These are phyloP conservation scores for Anser brachyrhynchus DNA, from an alignment of 2,113 vertebrate species.

Conservation along the genomic window DNA sequence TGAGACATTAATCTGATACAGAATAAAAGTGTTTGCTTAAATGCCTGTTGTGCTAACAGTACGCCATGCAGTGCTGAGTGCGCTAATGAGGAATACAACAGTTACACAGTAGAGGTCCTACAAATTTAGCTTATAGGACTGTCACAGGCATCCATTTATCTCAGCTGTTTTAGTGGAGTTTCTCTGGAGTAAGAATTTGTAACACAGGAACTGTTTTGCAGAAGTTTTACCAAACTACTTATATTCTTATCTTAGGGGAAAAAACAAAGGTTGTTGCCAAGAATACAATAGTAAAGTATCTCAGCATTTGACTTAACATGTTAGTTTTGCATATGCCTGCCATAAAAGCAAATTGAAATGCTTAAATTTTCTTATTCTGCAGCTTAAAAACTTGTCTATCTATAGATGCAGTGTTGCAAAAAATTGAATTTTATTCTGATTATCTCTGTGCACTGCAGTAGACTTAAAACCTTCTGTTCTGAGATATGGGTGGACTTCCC, in stretches of 20 bases:
- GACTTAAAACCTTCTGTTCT: background rate
- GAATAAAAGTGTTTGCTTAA: background rate
- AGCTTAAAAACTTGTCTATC: background rate
- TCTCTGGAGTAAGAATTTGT: background rate
- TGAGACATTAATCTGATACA: background rate
- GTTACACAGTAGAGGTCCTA: background rate
- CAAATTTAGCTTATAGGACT: background rate
- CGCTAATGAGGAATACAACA: background rate
- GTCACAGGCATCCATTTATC: background rate
- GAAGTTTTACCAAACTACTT: background rate
- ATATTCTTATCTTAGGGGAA: background rate
- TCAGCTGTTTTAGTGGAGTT: background rate
- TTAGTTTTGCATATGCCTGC: background rate
- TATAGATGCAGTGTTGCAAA: background rate
- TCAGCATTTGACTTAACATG: background rate
- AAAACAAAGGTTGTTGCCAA: background rate
- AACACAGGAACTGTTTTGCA: background rate
- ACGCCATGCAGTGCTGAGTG: fast-evolving
- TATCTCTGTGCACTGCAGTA: background rate
- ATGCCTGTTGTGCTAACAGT: background rate
- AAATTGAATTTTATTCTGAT: background rate
- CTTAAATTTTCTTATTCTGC: background rate
- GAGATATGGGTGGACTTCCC: background rate
- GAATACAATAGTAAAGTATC: background rate
- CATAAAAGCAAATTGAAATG: conserved; percentile 19